Base-by-base conservation (phyloP, 2,113 vertebrate genomes). In the Gallinago jamesoni region DNA sequence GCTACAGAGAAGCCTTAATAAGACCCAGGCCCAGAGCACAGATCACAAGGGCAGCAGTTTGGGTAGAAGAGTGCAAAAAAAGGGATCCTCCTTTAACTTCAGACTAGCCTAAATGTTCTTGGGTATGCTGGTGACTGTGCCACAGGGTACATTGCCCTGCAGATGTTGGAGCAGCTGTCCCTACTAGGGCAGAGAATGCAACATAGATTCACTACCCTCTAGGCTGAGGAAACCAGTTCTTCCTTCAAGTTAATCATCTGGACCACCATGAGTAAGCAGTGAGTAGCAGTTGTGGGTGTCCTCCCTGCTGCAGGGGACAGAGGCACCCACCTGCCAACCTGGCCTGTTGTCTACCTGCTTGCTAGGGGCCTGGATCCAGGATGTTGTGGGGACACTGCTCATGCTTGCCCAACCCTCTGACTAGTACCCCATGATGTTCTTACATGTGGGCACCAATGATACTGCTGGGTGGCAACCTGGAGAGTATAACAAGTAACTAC, bases 71-170 rank as follows among this genome's bases (percentile, higher is more conserved):
- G 0, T 48, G 23, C 14, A 39, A 33, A 53, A 70, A 23, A 48
- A 82, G 12, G 15, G 3, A 5, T 75, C 28, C 7, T 72, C 23
- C 45, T 80, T 39, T 43, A 45, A n/a, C 22, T 52, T 80, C 22
- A 72, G 53, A n/a, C 7, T 15, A 73, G 7, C 5, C 12, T 41
- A 33, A 79, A 21, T 14, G 2, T 45, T 67, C 24, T 28, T 55
- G 72, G 5, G 14, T 11, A 22, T 6, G 15, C 8, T 19, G 7
- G 12, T 60, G 48, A 35, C 0, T 0, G 0, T 77, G 20, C 7
- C 33, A n/a, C 10, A 33, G 35, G 12, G 1, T 66, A 30, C 3
- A 10, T 30, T 57, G 41, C 27, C 33, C 27, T 56, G 37, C 14
- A 55, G 31, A 12, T 25, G 12, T 9, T 48, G 52, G 14, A 90